phyloP scores from a whole-genome alignment of 2,797 vertebrate genomes.

The Phyllotis vaccarum region DNA sequence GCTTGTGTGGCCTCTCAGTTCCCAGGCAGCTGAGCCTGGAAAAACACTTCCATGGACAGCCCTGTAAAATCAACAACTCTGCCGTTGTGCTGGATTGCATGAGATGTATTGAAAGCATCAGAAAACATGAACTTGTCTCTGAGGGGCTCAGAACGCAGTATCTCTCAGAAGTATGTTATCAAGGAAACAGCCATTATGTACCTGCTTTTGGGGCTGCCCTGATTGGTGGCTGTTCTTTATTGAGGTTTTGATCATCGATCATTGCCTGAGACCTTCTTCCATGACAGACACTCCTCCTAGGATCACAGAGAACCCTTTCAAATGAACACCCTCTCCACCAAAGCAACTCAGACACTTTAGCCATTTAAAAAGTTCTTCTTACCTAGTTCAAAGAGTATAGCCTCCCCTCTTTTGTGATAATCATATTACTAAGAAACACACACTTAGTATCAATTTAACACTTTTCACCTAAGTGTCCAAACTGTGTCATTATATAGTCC shows the following conservation, averaged over 20 bases:
- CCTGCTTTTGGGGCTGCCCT: neutral
- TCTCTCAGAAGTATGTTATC: neutral
- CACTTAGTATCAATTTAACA: neutral
- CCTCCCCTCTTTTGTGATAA: neutral
- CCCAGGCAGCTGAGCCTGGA: neutral
- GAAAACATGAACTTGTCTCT: neutral
- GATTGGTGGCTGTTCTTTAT: rapidly evolving
- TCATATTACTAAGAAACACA: neutral
- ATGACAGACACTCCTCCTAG: neutral
- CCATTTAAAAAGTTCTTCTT: neutral
- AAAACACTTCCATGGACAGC: neutral
- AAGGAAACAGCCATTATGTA: neutral
- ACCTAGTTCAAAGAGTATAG: neutral
- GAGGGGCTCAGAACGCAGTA: neutral
- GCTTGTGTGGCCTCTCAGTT: neutral
- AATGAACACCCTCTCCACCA: neutral
- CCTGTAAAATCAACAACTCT: neutral
- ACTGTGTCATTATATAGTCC: neutral
- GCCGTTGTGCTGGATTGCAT: neutral
- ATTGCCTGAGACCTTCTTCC: neutral
- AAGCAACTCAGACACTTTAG: neutral
- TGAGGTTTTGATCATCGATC: neutral
- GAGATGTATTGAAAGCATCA: neutral
- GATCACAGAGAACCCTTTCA: neutral
- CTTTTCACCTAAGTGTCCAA: neutral